Percentiles rank a stretch among this genome's conserved stretches.
Conservation (phyloP, 2,797 vertebrate species). For the Kryptopterus vitreolus region DNA sequence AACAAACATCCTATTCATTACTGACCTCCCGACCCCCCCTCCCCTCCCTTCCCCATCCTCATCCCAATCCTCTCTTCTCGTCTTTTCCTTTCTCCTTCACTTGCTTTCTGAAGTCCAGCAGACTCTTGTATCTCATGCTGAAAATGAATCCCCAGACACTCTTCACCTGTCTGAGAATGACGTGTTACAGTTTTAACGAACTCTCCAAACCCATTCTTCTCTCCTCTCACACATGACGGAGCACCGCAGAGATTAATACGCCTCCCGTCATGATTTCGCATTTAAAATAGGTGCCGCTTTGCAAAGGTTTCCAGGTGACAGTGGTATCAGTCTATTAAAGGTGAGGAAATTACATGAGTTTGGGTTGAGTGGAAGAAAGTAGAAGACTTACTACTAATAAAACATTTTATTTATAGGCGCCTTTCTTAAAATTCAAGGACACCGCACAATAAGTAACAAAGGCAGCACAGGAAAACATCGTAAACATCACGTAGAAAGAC, state of each 20-base stretch:
- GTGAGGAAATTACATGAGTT: not conserved
- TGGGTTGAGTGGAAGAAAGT: not conserved
- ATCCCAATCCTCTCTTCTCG: not conserved
- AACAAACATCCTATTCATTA: constrained; percentile 53
- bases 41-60: not conserved
- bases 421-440: too few species aligned
- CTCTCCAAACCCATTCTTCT: constrained; percentile 28
- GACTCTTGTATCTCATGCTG: constrained; percentile 22
- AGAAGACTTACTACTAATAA: too few species aligned
- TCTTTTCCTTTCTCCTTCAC: constrained; percentile 43
- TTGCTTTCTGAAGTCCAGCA: constrained; percentile 32
- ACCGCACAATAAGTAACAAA: too few species aligned
- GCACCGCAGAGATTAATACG: constrained; percentile 14
- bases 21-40: constrained; percentile 24
- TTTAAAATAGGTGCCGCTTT: not conserved
- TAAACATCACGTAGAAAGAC: too few species aligned
- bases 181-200: constrained; percentile 39
- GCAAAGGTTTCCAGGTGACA: not conserved
- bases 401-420: too few species aligned
- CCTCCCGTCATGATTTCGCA: constrained; percentile 9
- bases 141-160: constrained; percentile 34
- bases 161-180: constrained; percentile 37
- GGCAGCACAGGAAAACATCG: too few species aligned
- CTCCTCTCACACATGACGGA: constrained; percentile 8
- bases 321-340: not conserved